Percentiles rank a stretch among this genome's conserved stretches.
Evolutionary conservation across 2,113 vertebrate species (phyloP).

Genomic region (Neotragus moschatus): DNA sequence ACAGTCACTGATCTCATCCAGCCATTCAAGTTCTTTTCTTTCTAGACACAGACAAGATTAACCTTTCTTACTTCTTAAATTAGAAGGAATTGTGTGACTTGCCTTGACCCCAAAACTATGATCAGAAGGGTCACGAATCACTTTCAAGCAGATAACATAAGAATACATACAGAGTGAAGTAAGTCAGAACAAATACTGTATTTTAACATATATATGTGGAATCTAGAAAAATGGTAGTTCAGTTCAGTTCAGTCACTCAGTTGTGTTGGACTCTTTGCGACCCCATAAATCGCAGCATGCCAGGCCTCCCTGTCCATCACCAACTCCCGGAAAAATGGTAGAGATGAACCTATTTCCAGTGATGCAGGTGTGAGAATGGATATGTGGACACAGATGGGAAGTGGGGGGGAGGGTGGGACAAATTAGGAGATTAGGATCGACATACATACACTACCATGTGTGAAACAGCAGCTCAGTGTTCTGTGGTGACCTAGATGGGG

Average conservation of each 20-base stretch:
- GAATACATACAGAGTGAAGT: not conserved
- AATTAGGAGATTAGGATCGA: not conserved
- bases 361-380: not conserved
- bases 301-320: too few relatives aligned
- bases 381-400: not conserved
- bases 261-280: rapidly evolving
- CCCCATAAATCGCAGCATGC: too few relatives aligned
- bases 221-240: not conserved
- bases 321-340: not conserved
- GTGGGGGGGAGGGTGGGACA: not conserved
- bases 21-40: not conserved
- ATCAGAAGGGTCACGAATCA: not conserved
- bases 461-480: not conserved
- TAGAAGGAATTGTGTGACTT: not conserved
- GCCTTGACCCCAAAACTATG: not conserved
- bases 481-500: not conserved
- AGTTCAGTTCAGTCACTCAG: too few relatives aligned
- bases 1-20: not conserved
- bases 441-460: not conserved
- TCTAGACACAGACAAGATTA: not conserved
- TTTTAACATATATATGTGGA: not conserved
- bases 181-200: not conserved
- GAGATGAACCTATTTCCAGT: not conserved
- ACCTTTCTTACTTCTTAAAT: not conserved
- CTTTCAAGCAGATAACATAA: not conserved